Evolutionary conservation across 2,888 invertebrate genomes (phyloP).

Genomic region (Galerucella calmariensis): DNA sequence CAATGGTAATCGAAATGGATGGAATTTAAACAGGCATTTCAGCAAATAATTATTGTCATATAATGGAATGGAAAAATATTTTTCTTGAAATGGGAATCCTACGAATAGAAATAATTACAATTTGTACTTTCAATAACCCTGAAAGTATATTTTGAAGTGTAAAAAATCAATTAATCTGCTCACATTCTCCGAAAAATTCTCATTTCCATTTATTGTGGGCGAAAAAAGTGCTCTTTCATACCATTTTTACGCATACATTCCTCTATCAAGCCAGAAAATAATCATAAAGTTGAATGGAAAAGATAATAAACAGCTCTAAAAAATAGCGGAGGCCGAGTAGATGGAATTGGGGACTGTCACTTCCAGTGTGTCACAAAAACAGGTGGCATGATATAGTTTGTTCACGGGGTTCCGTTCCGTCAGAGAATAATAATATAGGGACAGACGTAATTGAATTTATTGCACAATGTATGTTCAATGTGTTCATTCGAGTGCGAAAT

Average conservation of each 20-base stretch:
- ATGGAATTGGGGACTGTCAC: conserved; percentile 24
- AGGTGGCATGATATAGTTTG: conserved; percentile 26
- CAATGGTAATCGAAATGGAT: no score
- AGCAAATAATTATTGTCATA: no score
- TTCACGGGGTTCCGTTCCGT: conserved; percentile 24
- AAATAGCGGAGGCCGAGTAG: conserved; percentile 1
- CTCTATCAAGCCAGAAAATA: neutral
- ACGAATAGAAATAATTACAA: no score
- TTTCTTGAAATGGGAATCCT: no score
- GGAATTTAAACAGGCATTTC: no score
- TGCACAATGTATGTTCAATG: conserved; percentile 6
- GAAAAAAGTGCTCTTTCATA: no score
- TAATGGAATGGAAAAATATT: no score
- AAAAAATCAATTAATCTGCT: no score
- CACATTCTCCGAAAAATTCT: no score
- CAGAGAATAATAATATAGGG: conserved; percentile 24
- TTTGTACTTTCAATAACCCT: no score
- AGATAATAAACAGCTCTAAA: conserved; percentile 14
- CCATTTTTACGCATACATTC: neutral
- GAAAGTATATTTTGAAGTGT: no score
- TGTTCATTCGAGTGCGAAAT: conserved; percentile 21
- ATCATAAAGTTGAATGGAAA: conserved; percentile 8
- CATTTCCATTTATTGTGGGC: no score
- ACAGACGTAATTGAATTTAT: conserved; percentile 23
- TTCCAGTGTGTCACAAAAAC: conserved; percentile 22